Base-by-base conservation (phyloP, 92 coral and sea anemone genomes). In the Palythoa caribaeorum region DNA sequence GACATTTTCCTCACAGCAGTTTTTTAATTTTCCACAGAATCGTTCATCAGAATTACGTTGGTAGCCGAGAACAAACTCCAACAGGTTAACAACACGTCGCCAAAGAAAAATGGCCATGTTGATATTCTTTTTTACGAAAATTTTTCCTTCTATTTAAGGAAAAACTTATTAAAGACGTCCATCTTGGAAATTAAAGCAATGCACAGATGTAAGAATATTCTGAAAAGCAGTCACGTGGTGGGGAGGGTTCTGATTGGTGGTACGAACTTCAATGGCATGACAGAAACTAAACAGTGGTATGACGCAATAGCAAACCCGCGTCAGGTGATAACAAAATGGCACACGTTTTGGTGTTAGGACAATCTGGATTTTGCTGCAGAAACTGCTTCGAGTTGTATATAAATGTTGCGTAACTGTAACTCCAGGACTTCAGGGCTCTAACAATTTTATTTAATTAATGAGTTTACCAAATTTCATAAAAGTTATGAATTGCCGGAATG, bases 91-190 rank as follows among this genome's bases (percentile, higher is more conserved):
- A 91, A 83, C 88, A 94, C 97, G 13, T 88, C 93, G 14, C 89
- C 90, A 65, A 95, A 95, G 94, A 97, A 92, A 63, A 86, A 79
- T 44, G 96, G 98, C 11, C 92, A 90, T 48, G 83, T 94, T 16
- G 97, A 97, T 53, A 93, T 97, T 9, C 76, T 95, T 9, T 97
- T 94, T 59, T 97, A 97, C 91, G 99, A 97, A 85, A 95, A 92
- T 57, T 94, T 83, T 69, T 93, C 99, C 7, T 95, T 97, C 52
- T 93, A 94, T 77, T 88, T 93, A 53, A 84, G 88, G 44, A 92
- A 93, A 37, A 77, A 80, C 4, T 71, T 73, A 47, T 63, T 92
- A 0, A 79, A 89, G 52, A 88, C 80, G 9, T 70, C 93, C 17
- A 80, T 92, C 35, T 76, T 97, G 60, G 90, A 89, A 48, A 84